phyloP scores from a whole-genome alignment of 2,113 vertebrate genomes.

The Helogale parvula region DNA sequence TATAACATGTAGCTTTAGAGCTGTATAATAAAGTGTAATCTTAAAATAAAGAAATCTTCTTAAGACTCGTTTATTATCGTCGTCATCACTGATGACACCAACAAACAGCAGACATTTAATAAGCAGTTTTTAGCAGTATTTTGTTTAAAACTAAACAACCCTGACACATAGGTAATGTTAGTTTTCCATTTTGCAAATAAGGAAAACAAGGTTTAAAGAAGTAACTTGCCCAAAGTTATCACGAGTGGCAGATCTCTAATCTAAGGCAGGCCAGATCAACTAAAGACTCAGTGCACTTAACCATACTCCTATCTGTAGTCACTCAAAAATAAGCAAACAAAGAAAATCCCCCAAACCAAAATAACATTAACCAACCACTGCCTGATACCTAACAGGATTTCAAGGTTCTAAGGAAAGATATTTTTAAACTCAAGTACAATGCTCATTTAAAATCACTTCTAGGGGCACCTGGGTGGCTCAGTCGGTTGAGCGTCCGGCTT shows the following conservation, averaged over 20 bases:
- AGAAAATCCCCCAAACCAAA: neutral
- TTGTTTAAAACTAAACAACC: constrained; percentile 31
- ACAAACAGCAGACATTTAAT: neutral
- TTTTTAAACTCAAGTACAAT: constrained; percentile 43
- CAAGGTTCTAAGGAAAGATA: neutral
- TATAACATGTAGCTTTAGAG: constrained; percentile 32
- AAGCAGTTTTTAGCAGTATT: constrained; percentile 30
- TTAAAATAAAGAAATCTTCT: neutral
- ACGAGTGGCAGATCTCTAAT: neutral
- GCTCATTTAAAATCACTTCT: constrained; percentile 43
- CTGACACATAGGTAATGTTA: neutral
- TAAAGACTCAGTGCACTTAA: constrained; percentile 49
- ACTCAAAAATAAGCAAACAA: constrained; percentile 21
- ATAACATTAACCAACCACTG: constrained; percentile 18
- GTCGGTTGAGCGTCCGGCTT: too few species aligned
- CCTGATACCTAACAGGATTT: constrained; percentile 12
- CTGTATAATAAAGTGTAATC: constrained; percentile 34
- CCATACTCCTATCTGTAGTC: neutral
- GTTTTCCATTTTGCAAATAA: constrained; percentile 34
- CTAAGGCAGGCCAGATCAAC: constrained; percentile 10
- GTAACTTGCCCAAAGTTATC: neutral
- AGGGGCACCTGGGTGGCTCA: too few species aligned
- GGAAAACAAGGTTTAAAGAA: constrained; percentile 23
- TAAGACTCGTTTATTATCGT: neutral
- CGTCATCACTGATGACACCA: neutral